Evolutionary conservation across 2,113 vertebrate genomes (phyloP).

Genomic region (Suricata suricatta): DNA sequence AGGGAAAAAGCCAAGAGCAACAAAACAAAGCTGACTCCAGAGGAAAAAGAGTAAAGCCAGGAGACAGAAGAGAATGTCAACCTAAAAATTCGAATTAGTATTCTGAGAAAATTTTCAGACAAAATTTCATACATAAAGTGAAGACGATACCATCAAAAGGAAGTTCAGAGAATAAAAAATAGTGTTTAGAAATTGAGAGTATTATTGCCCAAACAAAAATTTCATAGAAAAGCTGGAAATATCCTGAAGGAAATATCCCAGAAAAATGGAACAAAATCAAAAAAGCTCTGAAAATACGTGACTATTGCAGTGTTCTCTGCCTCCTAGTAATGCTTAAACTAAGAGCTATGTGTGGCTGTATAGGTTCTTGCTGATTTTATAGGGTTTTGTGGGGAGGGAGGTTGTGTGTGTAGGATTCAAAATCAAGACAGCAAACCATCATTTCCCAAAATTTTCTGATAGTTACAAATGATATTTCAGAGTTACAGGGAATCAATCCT

Average conservation of each 20-base stretch:
- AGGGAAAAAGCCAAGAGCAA: not conserved
- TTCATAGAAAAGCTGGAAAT: constrained; percentile 9
- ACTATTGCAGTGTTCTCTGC: not conserved
- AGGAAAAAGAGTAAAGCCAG: not conserved
- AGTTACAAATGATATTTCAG: not conserved
- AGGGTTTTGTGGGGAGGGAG: not conserved
- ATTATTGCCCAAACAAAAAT: not conserved
- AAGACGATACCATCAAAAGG: not conserved
- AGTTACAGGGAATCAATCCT: not conserved
- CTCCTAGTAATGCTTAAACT: not conserved
- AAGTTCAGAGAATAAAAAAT: not conserved
- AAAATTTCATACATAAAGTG: not conserved
- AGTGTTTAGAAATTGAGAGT: not conserved
- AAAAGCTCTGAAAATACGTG: not conserved
- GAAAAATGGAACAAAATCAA: not conserved
- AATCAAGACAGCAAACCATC: not conserved
- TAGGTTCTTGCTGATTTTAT: not conserved
- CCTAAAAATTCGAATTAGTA: not conserved
- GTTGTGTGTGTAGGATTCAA: not conserved
- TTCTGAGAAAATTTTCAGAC: not conserved
- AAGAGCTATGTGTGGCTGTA: not conserved
- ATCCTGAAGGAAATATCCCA: not conserved
- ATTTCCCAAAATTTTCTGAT: not conserved
- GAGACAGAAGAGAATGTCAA: not conserved
- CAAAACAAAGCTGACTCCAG: not conserved